A percentile compares a stretch with the other conserved stretches of the same genome.
These are phyloP conservation scores for Pardosa pseudoannulata DNA, from an alignment of 2,888 invertebrate genomes.

Conservation along the genomic window DNA sequence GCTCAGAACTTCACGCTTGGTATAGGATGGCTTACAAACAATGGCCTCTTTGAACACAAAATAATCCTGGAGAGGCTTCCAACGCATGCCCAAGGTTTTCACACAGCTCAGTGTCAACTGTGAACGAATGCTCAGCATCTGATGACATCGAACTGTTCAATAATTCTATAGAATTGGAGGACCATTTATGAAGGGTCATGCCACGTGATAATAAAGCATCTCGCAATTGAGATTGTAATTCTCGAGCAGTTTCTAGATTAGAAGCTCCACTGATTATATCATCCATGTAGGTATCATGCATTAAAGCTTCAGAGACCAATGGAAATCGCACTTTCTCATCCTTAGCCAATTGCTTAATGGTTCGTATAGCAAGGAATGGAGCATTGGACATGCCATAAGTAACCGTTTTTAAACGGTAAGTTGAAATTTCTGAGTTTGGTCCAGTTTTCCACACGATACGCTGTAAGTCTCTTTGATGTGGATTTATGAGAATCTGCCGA, in stretches of 20 bases:
- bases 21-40: background rate
- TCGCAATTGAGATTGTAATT: background rate
- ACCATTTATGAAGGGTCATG: constrained; percentile 11
- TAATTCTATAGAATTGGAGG: background rate
- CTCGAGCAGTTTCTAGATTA: background rate
- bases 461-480: constrained; percentile 3
- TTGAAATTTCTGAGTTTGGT: background rate
- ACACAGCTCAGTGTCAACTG: background rate
- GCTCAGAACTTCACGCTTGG: background rate
- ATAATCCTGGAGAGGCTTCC: background rate
- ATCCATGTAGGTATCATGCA: constrained; percentile 1
- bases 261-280: constrained; percentile 12
- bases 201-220: background rate
- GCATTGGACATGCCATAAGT: constrained; percentile 15
- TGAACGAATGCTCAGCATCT: background rate
- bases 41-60: constrained; percentile 15
- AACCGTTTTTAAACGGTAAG: background rate
- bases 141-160: background rate
- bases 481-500: constrained; percentile 24
- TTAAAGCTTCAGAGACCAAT: background rate
- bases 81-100: constrained; percentile 7
- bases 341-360: constrained; percentile 4
- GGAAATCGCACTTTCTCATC: constrained; percentile 18
- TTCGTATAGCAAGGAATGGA: constrained; percentile 16
- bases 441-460: constrained; percentile 6